Base-by-base conservation (phyloP, 1,140 invertebrate species). In the Argopecten irradians region DNA sequence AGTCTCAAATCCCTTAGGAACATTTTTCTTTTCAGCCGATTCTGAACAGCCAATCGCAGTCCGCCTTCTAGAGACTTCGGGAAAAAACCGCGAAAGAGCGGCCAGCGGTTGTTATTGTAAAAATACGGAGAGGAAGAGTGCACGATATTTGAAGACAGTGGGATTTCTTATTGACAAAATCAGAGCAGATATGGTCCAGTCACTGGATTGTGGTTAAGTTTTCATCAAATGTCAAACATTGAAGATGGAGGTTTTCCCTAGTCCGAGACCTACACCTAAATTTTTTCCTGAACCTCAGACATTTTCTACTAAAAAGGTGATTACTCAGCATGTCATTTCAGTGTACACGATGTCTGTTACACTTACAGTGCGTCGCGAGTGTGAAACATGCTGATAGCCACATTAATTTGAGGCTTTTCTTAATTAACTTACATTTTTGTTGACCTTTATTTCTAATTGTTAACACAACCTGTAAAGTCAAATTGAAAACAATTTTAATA, bases 301-400 rank as follows among this genome's bases (percentile, higher is more conserved):
- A 22, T 96, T 96, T 90, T 96, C 95, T 11, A 95, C 95, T 0
- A 96, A 96, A 93, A 96, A 96, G 93, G 95, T 95, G 89, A 91
- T 87, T 34, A 16, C 46, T 33, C n/a, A 11, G n/a, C 19, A 9
- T 43, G 35, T 16, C 14, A 33, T 14, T 9, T 14, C 13, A 84
- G n/a, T 16, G 28, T 8, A 34, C 28, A 7, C 11, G 7, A 11
- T 32, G 84, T 43, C 11, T 36, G 13, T 39, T 19, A 34, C 16
- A 22, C 14, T 7, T 22, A 22, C 22, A 9, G n/a, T 84, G 19
- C 33, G 11, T 13, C 19, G n/a, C n/a, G n/a, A n/a, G n/a, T n/a
- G n/a, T n/a, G n/a, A n/a, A n/a, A n/a, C n/a, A n/a, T n/a, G n/a
- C n/a, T n/a, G n/a, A n/a, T n/a, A n/a, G n/a, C n/a, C n/a, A n/a